A percentile compares a stretch with the other conserved stretches of the same genome.
Conservation (phyloP, 2,797 vertebrate genomes). For the Leucoraja ocellata region DNA sequence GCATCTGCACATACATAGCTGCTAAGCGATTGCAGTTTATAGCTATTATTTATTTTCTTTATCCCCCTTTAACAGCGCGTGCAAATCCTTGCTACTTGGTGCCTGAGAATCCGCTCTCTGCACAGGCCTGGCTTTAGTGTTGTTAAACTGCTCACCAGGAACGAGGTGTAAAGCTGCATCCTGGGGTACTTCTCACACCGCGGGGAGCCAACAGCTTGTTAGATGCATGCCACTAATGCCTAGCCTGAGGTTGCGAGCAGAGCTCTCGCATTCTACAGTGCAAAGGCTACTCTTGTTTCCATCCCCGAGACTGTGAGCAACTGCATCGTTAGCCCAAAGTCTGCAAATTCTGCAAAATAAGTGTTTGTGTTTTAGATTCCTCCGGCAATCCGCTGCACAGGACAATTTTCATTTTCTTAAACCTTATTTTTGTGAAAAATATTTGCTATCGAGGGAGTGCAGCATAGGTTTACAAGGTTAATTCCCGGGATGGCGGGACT, state of each 20-base stretch:
- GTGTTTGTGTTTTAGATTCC: too few species aligned
- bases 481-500: too few species aligned
- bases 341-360: too few species aligned
- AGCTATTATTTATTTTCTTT: constrained; percentile 8
- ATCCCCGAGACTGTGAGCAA: neutral
- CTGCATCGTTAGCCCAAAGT: neutral
- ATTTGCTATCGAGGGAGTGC: too few species aligned
- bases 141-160: constrained; percentile 2
- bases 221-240: neutral
- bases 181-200: neutral
- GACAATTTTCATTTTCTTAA: too few species aligned
- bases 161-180: too few species aligned
- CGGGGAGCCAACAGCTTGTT: neutral
- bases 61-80: neutral
- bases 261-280: neutral
- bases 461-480: too few species aligned
- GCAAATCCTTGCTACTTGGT: neutral
- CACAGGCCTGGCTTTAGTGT: neutral
- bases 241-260: neutral
- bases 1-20: neutral
- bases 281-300: neutral
- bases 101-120: neutral
- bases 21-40: too few species aligned
- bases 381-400: too few species aligned
- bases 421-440: too few species aligned